Percentiles rank a stretch among this genome's conserved stretches.
These are phyloP conservation scores for Eospalax fontanierii DNA, from an alignment of 2,797 vertebrate species.

Conservation along the genomic window DNA sequence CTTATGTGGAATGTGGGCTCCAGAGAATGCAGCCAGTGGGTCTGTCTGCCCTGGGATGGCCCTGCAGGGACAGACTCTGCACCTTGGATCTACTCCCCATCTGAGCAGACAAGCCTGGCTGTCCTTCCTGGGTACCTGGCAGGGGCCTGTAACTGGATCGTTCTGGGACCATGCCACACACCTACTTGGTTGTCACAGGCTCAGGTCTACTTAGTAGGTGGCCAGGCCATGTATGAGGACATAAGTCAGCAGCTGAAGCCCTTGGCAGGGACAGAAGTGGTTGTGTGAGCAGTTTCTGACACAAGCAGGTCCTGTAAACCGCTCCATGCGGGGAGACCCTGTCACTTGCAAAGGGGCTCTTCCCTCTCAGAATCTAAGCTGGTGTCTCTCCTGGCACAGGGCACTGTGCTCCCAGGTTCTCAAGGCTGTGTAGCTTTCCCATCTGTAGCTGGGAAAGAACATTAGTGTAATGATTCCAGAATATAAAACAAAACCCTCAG, in stretches of 20 bases:
- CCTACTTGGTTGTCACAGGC: background rate
- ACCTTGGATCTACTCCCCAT: background rate
- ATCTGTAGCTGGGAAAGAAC: background rate
- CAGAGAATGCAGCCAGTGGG: background rate
- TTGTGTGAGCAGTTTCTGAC: background rate
- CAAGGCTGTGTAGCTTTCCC: background rate
- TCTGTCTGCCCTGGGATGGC: background rate
- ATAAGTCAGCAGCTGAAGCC: background rate
- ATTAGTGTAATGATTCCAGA: background rate
- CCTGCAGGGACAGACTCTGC: background rate
- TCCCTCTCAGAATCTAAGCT: background rate
- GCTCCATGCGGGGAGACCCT: background rate
- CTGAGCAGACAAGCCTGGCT: background rate
- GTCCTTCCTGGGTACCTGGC: slow-evolving; percentile 1
- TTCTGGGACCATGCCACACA: background rate
- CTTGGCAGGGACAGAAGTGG: background rate
- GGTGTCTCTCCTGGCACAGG: background rate
- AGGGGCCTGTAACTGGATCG: slow-evolving; percentile 59
- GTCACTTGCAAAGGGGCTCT: no score
- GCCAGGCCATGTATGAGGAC: background rate
- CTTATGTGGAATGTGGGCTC: background rate
- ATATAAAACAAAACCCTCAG: background rate
- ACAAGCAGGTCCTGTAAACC: background rate
- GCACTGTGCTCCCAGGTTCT: background rate
- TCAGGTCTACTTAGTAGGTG: background rate